Evolutionary conservation across 2,113 vertebrate genomes (phyloP).

Genomic region (Scomber japonicus): DNA sequence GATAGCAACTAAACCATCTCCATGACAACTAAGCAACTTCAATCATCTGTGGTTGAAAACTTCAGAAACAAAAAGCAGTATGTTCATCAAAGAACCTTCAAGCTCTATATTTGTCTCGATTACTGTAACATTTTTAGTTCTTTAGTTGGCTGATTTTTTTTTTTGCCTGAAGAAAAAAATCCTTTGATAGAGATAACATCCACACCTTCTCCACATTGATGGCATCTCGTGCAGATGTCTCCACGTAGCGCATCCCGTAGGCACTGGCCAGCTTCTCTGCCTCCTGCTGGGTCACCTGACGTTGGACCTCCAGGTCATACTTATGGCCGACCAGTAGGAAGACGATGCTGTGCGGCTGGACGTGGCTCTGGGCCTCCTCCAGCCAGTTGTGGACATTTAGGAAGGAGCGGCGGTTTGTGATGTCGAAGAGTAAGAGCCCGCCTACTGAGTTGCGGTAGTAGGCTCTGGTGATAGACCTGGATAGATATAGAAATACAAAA

Average conservation of each 20-base stretch:
- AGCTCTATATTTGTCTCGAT: too few species aligned
- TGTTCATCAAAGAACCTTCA: too few species aligned
- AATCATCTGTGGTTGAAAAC: too few species aligned
- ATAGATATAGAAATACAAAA: slow-evolving; percentile 17
- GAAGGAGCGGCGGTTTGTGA: slow-evolving; percentile 97
- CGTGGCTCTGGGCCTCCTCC: slow-evolving; percentile 92
- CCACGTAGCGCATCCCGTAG: slow-evolving; percentile 95
- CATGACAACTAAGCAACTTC: too few species aligned
- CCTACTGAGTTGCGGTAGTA: slow-evolving; percentile 94
- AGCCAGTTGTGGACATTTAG: slow-evolving; percentile 96
- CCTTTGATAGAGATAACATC: background rate
- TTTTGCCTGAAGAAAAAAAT: too few species aligned
- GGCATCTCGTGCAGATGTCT: slow-evolving; percentile 95
- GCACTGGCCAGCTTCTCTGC: slow-evolving; percentile 95
- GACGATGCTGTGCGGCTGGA: slow-evolving; percentile 96
- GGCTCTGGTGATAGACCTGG: slow-evolving; percentile 82
- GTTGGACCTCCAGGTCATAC: slow-evolving; percentile 94
- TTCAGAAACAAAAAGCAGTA: too few species aligned
- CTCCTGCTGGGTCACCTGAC: slow-evolving; percentile 95
- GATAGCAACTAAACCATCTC: too few species aligned
- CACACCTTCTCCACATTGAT: slow-evolving; percentile 95
- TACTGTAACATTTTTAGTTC: too few species aligned
- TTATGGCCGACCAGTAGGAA: slow-evolving; percentile 97
- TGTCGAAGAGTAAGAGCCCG: slow-evolving; percentile 96
- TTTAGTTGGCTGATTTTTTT: background rate